Evolutionary conservation across 2,888 invertebrate species (phyloP).

Genomic region (Zaprionus obscuricornis): DNA sequence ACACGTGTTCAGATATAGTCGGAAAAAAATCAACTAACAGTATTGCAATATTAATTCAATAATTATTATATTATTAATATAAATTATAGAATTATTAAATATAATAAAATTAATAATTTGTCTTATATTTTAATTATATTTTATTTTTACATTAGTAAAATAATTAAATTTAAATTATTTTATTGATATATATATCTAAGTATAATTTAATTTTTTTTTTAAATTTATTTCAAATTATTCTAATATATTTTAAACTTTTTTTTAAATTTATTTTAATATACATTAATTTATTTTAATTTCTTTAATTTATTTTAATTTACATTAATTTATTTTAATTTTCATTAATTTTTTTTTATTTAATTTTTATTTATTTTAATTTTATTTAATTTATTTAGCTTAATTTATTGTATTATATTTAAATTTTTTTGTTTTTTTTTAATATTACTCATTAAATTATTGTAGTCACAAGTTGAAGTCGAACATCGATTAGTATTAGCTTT

Average conservation of each 20-base stretch:
- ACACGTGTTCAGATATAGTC: no score
- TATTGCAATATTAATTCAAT: background rate
- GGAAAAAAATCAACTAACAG: no score
- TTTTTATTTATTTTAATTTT: background rate
- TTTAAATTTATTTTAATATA: background rate
- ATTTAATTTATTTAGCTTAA: constrained; percentile 5
- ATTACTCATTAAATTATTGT: background rate
- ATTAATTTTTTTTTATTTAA: background rate
- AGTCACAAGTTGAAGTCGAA: background rate
- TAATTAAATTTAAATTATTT: background rate
- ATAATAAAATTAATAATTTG: no score
- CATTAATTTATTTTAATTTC: background rate
- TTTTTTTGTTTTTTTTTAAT: background rate
- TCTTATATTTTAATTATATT: background rate
- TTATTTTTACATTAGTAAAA: background rate
- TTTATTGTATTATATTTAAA: no score
- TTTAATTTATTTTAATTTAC: background rate
- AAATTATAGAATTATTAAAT: background rate
- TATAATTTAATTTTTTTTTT: background rate
- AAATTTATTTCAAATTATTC: no score
- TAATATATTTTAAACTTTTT: no score
- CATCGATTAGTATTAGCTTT: background rate
- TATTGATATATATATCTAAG: no score
- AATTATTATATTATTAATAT: background rate
- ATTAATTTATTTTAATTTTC: background rate